Evolutionary conservation across 1,140 invertebrate species (phyloP), one percentile per base, ranked within the genome.

Genomic region (Ceratina calcarata): DNA sequence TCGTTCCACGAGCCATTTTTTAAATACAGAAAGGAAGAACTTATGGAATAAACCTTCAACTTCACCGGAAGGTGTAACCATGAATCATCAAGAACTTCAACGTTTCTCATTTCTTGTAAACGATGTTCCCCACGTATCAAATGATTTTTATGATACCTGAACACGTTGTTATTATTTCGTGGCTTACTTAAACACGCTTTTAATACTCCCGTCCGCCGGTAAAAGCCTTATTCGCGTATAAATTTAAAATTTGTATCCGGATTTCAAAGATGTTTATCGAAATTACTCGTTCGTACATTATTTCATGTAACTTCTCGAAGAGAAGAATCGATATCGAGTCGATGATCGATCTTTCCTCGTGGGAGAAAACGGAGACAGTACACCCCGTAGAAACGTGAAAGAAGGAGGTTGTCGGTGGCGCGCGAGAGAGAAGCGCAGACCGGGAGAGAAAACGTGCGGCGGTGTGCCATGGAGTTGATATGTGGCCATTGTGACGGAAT

Each of bases 401-500:
- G 57, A 27, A 71, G 69, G 69, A n/a, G 57, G 37, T 45, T 45
- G 37, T 37, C 6, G 16, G 18, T 32, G 16, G 69, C 15, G 20
- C 57, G 70, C 37, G 70, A 72, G 66, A 76, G 67, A 45, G 37
- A 45, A 10, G 60, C 64, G 77, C 61, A 74, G 60, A 24, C 60
- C 69, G 62, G 37, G 37, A 53, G 55, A 71, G 79, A 55, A 62
- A 80, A 78, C 60, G 27, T 45, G 37, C 37, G 37, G 37, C 53
- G 61, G 51, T 37, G 69, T 53, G 71, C 82, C 77, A 65, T 45
- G 62, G 76, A 78, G 85, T 87, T 87, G 83, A 87, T 87, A 81
- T 87, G 82, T 85, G 84, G 78, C 83, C 84, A 87, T 86, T 87
- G 87, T 88, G 88, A 89, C 86, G 88, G 88, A 90, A 89, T 90